Percentiles rank a stretch among this genome's conserved stretches.
Evolutionary conservation across 2,888 invertebrate species (phyloP).

Genomic region (Drosophila vallismaia): DNA sequence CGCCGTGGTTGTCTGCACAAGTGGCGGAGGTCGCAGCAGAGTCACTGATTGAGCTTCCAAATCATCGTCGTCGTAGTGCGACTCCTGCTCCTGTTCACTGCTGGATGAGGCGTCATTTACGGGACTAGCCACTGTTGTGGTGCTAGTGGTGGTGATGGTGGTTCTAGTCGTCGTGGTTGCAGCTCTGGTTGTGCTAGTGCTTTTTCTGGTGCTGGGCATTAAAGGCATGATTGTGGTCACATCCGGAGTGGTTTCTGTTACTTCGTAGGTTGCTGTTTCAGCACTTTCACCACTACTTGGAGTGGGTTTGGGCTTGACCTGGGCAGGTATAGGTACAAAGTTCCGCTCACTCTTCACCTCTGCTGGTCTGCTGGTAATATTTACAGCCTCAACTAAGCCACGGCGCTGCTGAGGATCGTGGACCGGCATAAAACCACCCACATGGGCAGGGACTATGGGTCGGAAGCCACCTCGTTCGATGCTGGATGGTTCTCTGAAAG

Average conservation of each 20-base stretch:
- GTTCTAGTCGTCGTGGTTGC: conserved; percentile 29
- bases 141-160: conserved; percentile 37
- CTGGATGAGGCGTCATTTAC: conserved; percentile 25
- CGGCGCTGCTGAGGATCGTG: conserved; percentile 80
- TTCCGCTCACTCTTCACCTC: conserved; percentile 48
- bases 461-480: conserved; percentile 91
- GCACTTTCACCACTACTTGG: conserved; percentile 54
- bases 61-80: conserved; percentile 75
- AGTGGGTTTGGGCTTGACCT: conserved; percentile 45
- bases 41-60: conserved; percentile 78
- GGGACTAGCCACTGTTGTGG: conserved; percentile 38
- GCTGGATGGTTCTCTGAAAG: conserved; percentile 82
- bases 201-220: conserved; percentile 43
- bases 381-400: conserved; percentile 72
- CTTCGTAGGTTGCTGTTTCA: conserved; percentile 76
- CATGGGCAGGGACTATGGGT: conserved; percentile 89
- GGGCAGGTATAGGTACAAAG: conserved; percentile 63
- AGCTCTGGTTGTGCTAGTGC: conserved; percentile 15
- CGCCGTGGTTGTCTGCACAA: conserved; percentile 78
- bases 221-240: conserved; percentile 59
- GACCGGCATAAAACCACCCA: conserved; percentile 90
- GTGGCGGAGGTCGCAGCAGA: conserved; percentile 62
- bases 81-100: conserved; percentile 55
- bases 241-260: conserved; percentile 75
- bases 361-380: conserved; percentile 67